Evolutionary conservation across 2,888 invertebrate genomes (phyloP), one percentile per base, ranked within the genome.

Genomic region (Drosophila parthenogenetica): DNA sequence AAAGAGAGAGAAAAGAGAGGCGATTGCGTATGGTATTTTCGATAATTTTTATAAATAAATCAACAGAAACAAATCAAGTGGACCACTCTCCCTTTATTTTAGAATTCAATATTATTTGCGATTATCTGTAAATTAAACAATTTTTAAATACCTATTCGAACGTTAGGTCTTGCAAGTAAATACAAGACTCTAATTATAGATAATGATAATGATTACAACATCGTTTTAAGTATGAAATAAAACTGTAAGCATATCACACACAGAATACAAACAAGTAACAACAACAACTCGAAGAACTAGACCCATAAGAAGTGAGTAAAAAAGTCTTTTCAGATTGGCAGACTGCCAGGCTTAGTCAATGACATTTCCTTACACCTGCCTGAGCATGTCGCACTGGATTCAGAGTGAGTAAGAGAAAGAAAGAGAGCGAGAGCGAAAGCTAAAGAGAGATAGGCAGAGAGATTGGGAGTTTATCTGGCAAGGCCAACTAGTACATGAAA

Each of bases 401-500:
- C 19, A 19, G 22, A 50, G 32, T 5, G 14, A 67, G 10, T 40
- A 35, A 8, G 43, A 65, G 42, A 51, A n/a, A 29, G 1, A 45
- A 13, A 19, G 3, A n/a, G 43, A 59, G 32, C n/a, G 17, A 51
- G 22, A 43, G 11, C 16, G 25, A 19, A 8, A 19, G 29, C 5
- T 13, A 29, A 17, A 4, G 17, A 29, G 57, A 16, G 32, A 0
- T 11, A 45, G 32, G 13, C 17, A 29, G 22, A 14, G 25, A 14
- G 48, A 16, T 8, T 50, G 39, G 2, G 35, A 22, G 29, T 11
- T 37, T 40, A 17, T 22, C 25, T 29, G 74, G 60, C 79, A 72
- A 78, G 79, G 79, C 67, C 72, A 77, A 54, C 59, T 48, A 83
- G 71, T 63, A 76, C 64, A 76, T 73, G 79, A 76, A 72, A 65